These are phyloP conservation scores for Spatula clypeata DNA, from an alignment of 2,797 vertebrate species.

Conservation along the genomic window DNA sequence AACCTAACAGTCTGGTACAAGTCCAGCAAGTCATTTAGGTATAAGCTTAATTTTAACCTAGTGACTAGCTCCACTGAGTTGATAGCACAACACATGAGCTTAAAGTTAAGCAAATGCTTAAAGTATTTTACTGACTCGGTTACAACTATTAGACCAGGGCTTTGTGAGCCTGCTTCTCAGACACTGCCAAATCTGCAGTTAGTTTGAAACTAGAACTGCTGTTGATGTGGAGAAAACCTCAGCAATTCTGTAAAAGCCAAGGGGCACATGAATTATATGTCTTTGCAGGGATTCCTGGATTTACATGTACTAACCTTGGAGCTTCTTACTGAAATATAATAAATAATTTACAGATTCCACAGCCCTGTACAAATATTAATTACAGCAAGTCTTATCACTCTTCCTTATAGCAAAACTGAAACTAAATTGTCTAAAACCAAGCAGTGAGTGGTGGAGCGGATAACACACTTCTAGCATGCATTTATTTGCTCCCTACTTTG, in stretches of 20 bases:
- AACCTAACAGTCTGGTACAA: not conserved
- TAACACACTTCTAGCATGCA: not conserved
- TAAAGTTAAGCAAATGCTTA: not conserved
- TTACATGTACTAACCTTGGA: not conserved
- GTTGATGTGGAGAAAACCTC: not conserved
- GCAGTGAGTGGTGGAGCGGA: not conserved
- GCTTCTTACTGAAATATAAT: not conserved
- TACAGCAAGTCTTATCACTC: not conserved
- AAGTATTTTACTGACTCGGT: not conserved
- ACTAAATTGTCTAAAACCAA: not conserved
- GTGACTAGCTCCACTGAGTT: not conserved
- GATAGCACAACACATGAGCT: not conserved
- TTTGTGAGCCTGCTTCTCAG: not conserved
- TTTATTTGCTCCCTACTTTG: not conserved
- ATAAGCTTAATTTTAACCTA: not conserved
- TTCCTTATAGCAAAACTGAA: constrained; percentile 4
- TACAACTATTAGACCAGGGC: not conserved
- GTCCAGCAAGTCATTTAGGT: not conserved
- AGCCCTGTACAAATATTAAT: constrained; percentile 1
- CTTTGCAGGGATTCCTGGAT: not conserved
- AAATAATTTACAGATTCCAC: constrained; percentile 25
- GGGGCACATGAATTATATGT: not conserved
- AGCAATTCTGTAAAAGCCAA: not conserved
- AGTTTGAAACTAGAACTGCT: not conserved
- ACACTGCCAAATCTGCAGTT: not conserved